phyloP scores from a whole-genome alignment of 2,113 vertebrate genomes.

The Isurus oxyrinchus region DNA sequence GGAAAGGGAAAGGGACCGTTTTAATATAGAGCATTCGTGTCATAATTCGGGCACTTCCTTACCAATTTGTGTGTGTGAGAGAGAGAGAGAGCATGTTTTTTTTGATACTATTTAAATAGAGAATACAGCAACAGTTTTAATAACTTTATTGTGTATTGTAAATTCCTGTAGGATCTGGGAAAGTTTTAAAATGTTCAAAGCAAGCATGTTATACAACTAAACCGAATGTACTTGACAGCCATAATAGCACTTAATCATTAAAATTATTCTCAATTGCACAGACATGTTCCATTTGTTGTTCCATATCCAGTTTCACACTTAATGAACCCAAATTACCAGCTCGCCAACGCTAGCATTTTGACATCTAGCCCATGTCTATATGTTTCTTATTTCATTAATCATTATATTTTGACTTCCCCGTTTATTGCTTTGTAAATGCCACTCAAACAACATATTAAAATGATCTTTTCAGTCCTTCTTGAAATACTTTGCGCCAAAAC shows the following conservation, averaged over 20 bases:
- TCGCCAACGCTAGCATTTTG: slow-evolving; percentile 66
- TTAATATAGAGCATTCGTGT: background rate
- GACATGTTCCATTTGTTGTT: slow-evolving; percentile 79
- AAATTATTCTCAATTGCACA: slow-evolving; percentile 69
- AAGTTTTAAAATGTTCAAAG: slow-evolving; percentile 7
- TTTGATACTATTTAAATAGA: background rate
- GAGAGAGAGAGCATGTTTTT: background rate
- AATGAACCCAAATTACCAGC: slow-evolving; percentile 77
- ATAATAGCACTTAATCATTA: slow-evolving; percentile 77
- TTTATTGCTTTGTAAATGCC: slow-evolving; percentile 14
- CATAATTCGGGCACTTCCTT: background rate
- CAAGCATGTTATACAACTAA: slow-evolving; percentile 58
- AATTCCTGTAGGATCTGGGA: background rate
- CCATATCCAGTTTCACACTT: slow-evolving; percentile 74
- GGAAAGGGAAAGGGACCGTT: background rate
- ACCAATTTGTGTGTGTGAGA: background rate
- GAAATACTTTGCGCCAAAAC: background rate
- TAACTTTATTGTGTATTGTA: background rate
- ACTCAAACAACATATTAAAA: background rate
- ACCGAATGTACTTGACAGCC: slow-evolving; percentile 68
- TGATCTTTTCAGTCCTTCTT: background rate
- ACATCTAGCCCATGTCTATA: slow-evolving; percentile 57
- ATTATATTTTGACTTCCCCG: slow-evolving; percentile 23
- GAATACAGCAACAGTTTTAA: background rate
- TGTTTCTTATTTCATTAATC: slow-evolving; percentile 34